phyloP scores from a whole-genome alignment of 2,888 invertebrate genomes.

The Phasia obesa region DNA sequence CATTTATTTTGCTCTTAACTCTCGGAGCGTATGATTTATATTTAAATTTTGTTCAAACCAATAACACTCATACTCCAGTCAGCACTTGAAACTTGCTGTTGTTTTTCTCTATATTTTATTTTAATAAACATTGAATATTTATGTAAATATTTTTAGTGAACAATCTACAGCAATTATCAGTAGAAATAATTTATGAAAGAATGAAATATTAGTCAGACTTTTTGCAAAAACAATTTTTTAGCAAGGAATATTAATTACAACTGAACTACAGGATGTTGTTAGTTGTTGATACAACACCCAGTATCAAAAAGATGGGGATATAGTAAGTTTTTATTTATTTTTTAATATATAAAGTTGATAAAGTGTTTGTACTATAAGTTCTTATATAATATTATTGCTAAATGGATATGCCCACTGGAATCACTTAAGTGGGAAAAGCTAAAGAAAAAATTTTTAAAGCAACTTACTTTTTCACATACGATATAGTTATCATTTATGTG shows the following conservation, averaged over 20 bases:
- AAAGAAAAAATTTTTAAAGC: no score
- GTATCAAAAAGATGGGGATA: no score
- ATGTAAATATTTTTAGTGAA: slow-evolving; percentile 1
- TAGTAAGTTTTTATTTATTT: not conserved
- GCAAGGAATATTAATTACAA: slow-evolving; percentile 29
- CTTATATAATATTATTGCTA: not conserved
- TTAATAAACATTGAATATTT: no score
- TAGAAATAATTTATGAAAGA: slow-evolving; percentile 41
- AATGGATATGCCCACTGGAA: no score
- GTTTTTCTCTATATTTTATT: no score
- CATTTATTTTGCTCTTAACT: not conserved
- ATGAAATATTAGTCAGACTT: slow-evolving; percentile 56
- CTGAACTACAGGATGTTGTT: slow-evolving; percentile 17
- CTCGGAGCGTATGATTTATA: slow-evolving; percentile 35
- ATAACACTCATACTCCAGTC: slow-evolving; percentile 24
- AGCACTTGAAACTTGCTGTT: not conserved
- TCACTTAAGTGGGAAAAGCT: no score
- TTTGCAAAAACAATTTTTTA: slow-evolving; percentile 36
- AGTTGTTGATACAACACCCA: slow-evolving; percentile 6
- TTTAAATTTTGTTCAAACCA: not conserved
- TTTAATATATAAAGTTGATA: not conserved
- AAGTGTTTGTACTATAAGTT: no score
- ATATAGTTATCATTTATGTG: no score
- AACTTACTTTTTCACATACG: no score
- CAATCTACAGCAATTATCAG: slow-evolving; percentile 35